phyloP scores from a whole-genome alignment of 2,113 vertebrate genomes.

The Rhadina sibilatrix region DNA sequence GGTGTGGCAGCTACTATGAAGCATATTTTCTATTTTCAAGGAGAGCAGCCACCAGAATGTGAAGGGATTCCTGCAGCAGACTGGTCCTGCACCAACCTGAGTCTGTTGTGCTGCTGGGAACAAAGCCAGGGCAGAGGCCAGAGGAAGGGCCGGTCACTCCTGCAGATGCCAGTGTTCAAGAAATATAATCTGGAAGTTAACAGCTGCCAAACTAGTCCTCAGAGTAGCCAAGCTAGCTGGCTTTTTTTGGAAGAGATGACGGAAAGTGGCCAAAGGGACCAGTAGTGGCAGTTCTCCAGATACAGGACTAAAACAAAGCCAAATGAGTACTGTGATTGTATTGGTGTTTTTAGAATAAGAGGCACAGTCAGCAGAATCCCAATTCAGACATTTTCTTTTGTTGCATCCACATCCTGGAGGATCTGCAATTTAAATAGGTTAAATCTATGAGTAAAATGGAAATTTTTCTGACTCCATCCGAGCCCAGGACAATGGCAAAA shows the following conservation, averaged over 20 bases:
- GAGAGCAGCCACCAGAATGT: conserved; percentile 17
- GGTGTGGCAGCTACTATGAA: background rate
- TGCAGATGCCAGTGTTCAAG: conserved; percentile 59
- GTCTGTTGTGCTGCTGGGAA: background rate
- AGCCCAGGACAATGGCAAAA: background rate
- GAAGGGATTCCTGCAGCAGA: conserved; percentile 18
- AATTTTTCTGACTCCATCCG: background rate
- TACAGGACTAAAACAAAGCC: conserved; percentile 28
- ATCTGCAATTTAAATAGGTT: background rate
- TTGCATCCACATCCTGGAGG: background rate
- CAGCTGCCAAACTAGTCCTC: conserved; percentile 67
- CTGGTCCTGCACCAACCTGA: background rate
- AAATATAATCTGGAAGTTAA: conserved; percentile 62
- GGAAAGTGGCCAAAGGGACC: conserved; percentile 51
- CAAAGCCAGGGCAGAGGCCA: conserved; percentile 55
- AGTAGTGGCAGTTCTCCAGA: conserved; percentile 49
- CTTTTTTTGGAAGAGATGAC: conserved; percentile 64
- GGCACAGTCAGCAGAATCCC: background rate
- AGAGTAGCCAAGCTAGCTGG: conserved; percentile 46
- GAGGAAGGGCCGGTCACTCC: conserved; percentile 1
- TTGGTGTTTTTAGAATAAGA: background rate
- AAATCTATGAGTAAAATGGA: background rate
- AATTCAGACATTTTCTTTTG: background rate
- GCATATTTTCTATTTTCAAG: conserved; percentile 43
- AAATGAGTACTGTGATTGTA: background rate